Conservation (phyloP, 2,888 invertebrate genomes). For the Epistrophella euchroma region DNA sequence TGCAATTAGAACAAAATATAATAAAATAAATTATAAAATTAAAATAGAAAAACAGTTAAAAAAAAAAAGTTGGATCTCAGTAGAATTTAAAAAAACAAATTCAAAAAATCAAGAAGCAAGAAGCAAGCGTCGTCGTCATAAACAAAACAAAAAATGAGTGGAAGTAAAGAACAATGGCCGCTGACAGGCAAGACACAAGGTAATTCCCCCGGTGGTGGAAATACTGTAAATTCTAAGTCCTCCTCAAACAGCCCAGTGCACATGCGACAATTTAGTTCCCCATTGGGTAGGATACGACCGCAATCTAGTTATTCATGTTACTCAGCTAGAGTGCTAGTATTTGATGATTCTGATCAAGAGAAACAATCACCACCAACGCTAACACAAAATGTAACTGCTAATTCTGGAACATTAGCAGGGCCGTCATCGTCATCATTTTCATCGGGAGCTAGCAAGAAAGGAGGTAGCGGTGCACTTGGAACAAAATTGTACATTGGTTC, state of each 20-base stretch:
- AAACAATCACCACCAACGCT: slow-evolving; percentile 46
- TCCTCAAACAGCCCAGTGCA: slow-evolving; percentile 64
- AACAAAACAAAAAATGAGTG: slow-evolving; percentile 40
- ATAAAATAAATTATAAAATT: not conserved
- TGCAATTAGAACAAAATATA: not conserved
- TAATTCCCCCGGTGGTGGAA: slow-evolving; percentile 21
- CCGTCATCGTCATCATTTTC: slow-evolving; percentile 60
- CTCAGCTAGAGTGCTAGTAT: slow-evolving; percentile 90
- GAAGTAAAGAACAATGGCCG: slow-evolving; percentile 36
- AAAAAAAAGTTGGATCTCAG: slow-evolving; percentile 9
- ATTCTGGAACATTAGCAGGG: slow-evolving; percentile 34
- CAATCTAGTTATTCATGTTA: slow-evolving; percentile 89
- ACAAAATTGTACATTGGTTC: slow-evolving; percentile 50
- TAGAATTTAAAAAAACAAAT: not conserved
- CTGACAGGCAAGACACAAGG: slow-evolving; percentile 24
- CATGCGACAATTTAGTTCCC: slow-evolving; percentile 55
- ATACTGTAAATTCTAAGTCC: slow-evolving; percentile 36
- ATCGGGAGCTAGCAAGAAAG: slow-evolving; percentile 35
- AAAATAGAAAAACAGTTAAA: not conserved
- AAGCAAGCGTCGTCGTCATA: too few relatives aligned
- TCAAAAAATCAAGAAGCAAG: not conserved
- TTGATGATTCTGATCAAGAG: slow-evolving; percentile 89
- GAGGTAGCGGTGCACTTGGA: not conserved
- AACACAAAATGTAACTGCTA: slow-evolving; percentile 16
- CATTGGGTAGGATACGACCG: slow-evolving; percentile 81